A percentile compares a stretch with the other conserved stretches of the same genome.
Conservation (phyloP, 2,113 vertebrate genomes). For the Cephalopterus ornatus region DNA sequence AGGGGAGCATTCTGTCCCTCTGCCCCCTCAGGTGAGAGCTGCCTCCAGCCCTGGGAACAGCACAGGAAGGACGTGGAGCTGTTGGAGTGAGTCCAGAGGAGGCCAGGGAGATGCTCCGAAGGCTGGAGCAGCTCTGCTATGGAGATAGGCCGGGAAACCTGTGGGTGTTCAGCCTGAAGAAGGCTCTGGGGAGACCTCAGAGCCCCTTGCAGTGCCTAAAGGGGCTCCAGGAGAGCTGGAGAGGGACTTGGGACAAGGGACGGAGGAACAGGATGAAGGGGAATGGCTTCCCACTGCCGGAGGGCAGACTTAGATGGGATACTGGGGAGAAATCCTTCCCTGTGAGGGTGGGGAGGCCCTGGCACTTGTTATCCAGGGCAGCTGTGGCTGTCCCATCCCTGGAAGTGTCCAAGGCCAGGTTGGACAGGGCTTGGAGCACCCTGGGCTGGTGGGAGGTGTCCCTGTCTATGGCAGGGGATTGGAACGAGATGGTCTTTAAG, state of each 20-base stretch:
- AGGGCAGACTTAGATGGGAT: fast-evolving
- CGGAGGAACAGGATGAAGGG: background rate
- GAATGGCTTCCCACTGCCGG: background rate
- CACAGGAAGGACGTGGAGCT: background rate
- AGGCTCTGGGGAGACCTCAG: background rate
- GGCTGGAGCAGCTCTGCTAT: background rate
- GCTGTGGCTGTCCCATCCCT: background rate
- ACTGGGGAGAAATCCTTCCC: background rate
- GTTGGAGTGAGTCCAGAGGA: background rate
- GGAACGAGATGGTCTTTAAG: background rate
- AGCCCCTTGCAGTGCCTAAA: background rate
- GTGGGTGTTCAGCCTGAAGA: background rate
- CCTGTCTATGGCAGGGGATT: background rate
- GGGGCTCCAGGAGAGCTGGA: background rate
- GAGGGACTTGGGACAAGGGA: background rate
- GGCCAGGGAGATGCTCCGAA: fast-evolving
- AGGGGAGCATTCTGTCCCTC: background rate
- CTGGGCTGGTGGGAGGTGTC: fast-evolving
- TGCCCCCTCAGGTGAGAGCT: background rate
- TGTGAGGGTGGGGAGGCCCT: background rate
- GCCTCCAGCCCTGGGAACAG: background rate
- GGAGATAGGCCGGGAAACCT: background rate
- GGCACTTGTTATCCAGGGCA: background rate
- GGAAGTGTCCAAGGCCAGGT: fast-evolving
- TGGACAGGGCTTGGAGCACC: fast-evolving